Evolutionary conservation across 2,888 invertebrate genomes (phyloP).

Genomic region (Diloba caeruleocephala): DNA sequence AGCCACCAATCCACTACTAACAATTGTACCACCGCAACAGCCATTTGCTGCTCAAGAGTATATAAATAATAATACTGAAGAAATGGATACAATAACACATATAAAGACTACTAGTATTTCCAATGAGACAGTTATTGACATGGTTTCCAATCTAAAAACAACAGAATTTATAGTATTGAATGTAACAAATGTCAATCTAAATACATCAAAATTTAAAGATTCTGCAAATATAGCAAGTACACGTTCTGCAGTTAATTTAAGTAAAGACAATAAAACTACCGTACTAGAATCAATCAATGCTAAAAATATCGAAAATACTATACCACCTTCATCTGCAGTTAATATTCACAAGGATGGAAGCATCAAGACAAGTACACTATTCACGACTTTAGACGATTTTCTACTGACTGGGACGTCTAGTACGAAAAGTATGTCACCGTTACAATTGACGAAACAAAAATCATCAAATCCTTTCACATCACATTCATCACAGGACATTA

Average conservation of each 20-base stretch:
- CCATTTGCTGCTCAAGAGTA: neutral
- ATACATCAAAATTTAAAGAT: neutral
- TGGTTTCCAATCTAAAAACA: neutral
- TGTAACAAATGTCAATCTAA: neutral
- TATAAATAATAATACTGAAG: neutral
- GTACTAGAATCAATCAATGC: neutral
- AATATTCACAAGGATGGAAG: neutral
- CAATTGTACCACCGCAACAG: neutral
- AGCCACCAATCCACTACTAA: neutral
- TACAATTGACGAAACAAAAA: neutral
- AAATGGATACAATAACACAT: neutral
- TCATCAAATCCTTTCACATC: neutral
- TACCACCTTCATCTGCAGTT: neutral
- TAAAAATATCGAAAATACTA: neutral
- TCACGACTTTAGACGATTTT: too few species aligned
- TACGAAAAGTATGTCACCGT: neutral
- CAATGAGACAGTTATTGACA: neutral
- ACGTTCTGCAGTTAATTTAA: neutral
- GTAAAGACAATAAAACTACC: neutral
- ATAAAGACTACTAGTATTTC: neutral
- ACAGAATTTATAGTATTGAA: neutral
- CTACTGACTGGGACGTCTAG: neutral
- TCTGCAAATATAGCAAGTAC: neutral
- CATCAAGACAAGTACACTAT: slow-evolving; percentile 5
- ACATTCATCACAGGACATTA: too few species aligned